Conservation (phyloP, 2,888 invertebrate genomes). For the Lasioglossum marginatum region DNA sequence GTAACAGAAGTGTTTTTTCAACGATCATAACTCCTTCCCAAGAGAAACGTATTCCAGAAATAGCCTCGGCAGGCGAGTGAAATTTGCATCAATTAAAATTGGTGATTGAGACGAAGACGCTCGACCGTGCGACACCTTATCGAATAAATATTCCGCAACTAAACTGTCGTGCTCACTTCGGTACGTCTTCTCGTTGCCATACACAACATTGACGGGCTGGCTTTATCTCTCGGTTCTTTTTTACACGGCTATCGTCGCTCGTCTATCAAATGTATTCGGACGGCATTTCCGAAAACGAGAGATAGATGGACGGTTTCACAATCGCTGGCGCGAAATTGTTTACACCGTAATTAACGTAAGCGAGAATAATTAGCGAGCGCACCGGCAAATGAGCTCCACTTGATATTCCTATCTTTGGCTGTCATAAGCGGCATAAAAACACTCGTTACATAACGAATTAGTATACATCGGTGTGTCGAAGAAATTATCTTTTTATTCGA, state of each 20-base stretch:
- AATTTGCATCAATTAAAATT: constrained; percentile 51
- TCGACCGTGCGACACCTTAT: background rate
- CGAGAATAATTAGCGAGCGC: constrained; percentile 52
- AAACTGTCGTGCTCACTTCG: constrained; percentile 24
- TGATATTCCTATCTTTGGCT: constrained; percentile 52
- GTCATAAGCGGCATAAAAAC: constrained; percentile 42
- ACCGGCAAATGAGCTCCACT: constrained; percentile 35
- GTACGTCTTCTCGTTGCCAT: background rate
- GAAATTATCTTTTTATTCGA: constrained; percentile 7
- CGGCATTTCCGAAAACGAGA: constrained; percentile 13
- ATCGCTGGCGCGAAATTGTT: constrained; percentile 36
- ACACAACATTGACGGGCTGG: background rate
- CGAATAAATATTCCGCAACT: constrained; percentile 1
- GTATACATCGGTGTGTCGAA: constrained; percentile 14
- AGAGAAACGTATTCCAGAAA: background rate
- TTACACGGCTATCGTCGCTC: background rate
- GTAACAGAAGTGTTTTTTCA: background rate
- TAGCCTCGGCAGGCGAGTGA: constrained; percentile 27
- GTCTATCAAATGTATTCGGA: constrained; percentile 9
- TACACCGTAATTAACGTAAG: constrained; percentile 50
- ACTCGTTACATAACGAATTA: constrained; percentile 51
- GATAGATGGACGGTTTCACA: constrained; percentile 14
- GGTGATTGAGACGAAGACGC: constrained; percentile 35
- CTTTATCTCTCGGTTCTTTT: background rate
- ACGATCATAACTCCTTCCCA: background rate